phyloP scores from a whole-genome alignment of 1,140 invertebrate species.

The Drosophila biarmipes region DNA sequence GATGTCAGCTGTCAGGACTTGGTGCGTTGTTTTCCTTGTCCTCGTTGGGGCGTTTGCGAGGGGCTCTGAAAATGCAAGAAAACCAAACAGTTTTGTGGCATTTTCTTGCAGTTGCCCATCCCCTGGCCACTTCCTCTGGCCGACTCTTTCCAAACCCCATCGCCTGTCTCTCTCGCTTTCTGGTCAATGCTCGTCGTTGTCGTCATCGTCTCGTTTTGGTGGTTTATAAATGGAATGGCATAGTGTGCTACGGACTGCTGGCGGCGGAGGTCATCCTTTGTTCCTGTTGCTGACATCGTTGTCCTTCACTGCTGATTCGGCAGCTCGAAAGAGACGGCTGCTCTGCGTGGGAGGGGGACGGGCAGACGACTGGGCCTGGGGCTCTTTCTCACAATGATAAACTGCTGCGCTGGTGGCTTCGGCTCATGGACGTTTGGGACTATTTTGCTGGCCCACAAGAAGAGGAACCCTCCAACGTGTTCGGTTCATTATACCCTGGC shows the following conservation, averaged over 20 bases:
- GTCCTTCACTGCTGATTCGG: conserved; percentile 48
- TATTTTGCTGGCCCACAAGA: conserved; percentile 32
- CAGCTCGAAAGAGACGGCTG: conserved; percentile 32
- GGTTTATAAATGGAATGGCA: conserved; percentile 51
- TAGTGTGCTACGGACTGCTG: conserved; percentile 10
- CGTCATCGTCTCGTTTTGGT: conserved; percentile 54
- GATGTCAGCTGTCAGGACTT: conserved; percentile 38
- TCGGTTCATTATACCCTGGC: conserved; percentile 40
- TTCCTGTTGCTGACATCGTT: conserved; percentile 54
- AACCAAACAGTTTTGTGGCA: conserved; percentile 75
- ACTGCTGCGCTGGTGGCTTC: conserved; percentile 46
- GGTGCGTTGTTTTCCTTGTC: conserved; percentile 42
- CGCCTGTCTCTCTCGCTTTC: neutral
- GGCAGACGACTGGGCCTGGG: conserved; percentile 7
- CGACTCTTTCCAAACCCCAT: conserved; percentile 8
- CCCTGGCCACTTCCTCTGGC: conserved; percentile 10
- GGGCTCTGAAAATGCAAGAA: conserved; percentile 49
- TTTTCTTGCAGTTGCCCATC: conserved; percentile 65
- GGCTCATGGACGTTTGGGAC: conserved; percentile 40
- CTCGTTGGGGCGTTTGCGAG: conserved; percentile 3
- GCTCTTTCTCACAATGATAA: conserved; percentile 44
- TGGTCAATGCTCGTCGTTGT: conserved; percentile 46
- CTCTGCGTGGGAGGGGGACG: conserved; percentile 4
- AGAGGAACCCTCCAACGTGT: conserved; percentile 15
- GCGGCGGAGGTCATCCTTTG: conserved; percentile 46